Conservation (phyloP, 2,113 vertebrate species). For the Equus przewalskii region DNA sequence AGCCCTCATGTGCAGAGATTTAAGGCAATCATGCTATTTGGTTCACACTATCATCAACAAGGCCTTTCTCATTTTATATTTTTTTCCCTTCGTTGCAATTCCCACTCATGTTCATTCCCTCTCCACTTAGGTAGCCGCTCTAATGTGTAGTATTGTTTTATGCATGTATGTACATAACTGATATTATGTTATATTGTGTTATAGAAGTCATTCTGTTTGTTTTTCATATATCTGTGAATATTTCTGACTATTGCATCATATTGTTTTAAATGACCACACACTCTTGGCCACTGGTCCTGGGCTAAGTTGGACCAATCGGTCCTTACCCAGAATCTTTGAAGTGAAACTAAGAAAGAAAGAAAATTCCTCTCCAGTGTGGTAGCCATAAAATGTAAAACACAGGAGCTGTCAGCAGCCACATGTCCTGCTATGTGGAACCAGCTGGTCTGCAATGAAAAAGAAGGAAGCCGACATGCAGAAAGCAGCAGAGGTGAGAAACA, state of each 20-base stretch:
- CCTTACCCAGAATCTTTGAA: slow-evolving; percentile 70
- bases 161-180: slow-evolving; percentile 68
- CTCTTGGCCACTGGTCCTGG: slow-evolving; percentile 40
- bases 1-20: slow-evolving; percentile 12
- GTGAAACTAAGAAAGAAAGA: slow-evolving; percentile 65
- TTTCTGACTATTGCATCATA: slow-evolving; percentile 56
- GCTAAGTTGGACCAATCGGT: slow-evolving; percentile 55
- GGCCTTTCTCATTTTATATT: slow-evolving; percentile 55
- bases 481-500: slow-evolving; percentile 71
- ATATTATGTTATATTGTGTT: slow-evolving; percentile 74
- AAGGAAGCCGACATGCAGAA: slow-evolving; percentile 57
- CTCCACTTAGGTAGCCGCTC: not conserved
- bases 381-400: slow-evolving; percentile 75
- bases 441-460: slow-evolving; percentile 75
- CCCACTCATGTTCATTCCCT: not conserved
- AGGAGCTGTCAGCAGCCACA: slow-evolving; percentile 63
- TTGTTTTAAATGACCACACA: slow-evolving; percentile 65
- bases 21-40: not conserved
- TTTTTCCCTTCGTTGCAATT: slow-evolving; percentile 28
- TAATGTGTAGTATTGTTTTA: slow-evolving; percentile 62
- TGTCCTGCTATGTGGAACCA: slow-evolving; percentile 65
- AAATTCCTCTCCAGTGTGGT: slow-evolving; percentile 67
- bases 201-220: slow-evolving; percentile 74
- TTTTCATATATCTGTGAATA: slow-evolving; percentile 72
- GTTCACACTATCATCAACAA: slow-evolving; percentile 5